Base-by-base conservation (phyloP, 2,888 invertebrate genomes). In the Plagodis pulveraria region DNA sequence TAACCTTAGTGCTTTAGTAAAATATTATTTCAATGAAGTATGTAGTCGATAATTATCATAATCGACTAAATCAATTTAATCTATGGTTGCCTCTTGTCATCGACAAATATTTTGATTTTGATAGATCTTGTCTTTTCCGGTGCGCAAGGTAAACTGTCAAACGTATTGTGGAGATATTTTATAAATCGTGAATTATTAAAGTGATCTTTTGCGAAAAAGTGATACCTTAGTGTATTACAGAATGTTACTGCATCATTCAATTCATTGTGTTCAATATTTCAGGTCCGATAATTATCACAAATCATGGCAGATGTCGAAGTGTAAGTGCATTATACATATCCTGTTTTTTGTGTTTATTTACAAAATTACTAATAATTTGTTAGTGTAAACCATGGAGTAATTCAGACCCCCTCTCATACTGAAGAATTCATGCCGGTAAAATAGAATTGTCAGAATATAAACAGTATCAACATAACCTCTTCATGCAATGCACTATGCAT, bases 251-350 rank as follows among this genome's bases (percentile, higher is more conserved):
- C 69, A 71, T 74, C 62, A 72, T 72, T 83, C 78, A 81, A 83
- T 73, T 66, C 62, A 71, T 81, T 82, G 72, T 71, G 75, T 82
- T 86, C 72, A 76, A 67, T 91, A 92, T 93, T 93, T 93, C 93
- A 93, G 93, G 84, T 83, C 80, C 72, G 74, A 77, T 77, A 80
- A 78, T 73, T 71, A 72, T 74, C 70, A 77, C 71, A 88, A 87
- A 95, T 89, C 92, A 96, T 96, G 96, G 96, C 96, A 81, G 96
- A 96, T 91, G 95, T 95, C 82, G 96, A 96, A 93, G 95, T 95
- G 96, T 96, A 94, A 96, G 96, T 96, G 84, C 72, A 70, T 76
- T 78, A 73, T 66, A 50, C 22, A 22, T 22, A 22, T 22, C 22
- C 4, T 22, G 5, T 40, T 59, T 58, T 60, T 51, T 51, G 60